These are phyloP conservation scores for Drosophila prolongata DNA, from an alignment of 2,888 invertebrate species.

Conservation along the genomic window DNA sequence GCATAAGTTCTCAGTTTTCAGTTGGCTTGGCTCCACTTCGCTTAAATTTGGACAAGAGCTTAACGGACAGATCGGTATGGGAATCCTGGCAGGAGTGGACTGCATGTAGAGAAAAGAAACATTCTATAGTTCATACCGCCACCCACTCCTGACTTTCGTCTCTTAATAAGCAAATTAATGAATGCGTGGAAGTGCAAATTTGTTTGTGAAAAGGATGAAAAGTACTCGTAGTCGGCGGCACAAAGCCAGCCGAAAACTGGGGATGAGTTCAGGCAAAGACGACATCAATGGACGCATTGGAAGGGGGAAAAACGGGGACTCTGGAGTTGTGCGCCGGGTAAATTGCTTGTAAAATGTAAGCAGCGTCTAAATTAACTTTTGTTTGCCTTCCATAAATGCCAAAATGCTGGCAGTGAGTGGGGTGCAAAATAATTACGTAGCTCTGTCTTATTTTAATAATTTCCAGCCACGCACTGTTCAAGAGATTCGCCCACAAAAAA, in stretches of 20 bases:
- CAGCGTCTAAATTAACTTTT: conserved; percentile 81
- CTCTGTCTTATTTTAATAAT: conserved; percentile 81
- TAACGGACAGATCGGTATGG: conserved; percentile 18
- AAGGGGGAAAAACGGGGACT: conserved; percentile 35
- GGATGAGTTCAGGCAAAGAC: conserved; percentile 26
- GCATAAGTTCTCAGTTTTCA: conserved; percentile 43
- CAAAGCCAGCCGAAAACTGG: conserved; percentile 24
- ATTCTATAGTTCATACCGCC: neutral
- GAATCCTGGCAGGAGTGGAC: neutral
- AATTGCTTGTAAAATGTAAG: conserved; percentile 82
- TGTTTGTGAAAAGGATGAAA: conserved; percentile 64
- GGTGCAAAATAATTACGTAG: conserved; percentile 73
- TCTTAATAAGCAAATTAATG: conserved; percentile 65
- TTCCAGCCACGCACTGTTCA: conserved; percentile 37
- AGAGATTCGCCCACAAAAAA: conserved; percentile 26
- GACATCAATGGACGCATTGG: conserved; percentile 41
- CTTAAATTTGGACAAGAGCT: conserved; percentile 38
- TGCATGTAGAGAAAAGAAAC: neutral
- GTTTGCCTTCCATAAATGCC: conserved; percentile 75
- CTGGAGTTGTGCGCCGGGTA: conserved; percentile 48
- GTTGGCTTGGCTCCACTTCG: conserved; percentile 18
- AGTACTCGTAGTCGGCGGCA: conserved; percentile 33
- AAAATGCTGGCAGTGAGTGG: conserved; percentile 5
- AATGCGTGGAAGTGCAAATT: conserved; percentile 73
- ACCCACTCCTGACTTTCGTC: neutral